These are phyloP conservation scores for Brenthis ino DNA, from an alignment of 2,888 invertebrate species.

Conservation along the genomic window DNA sequence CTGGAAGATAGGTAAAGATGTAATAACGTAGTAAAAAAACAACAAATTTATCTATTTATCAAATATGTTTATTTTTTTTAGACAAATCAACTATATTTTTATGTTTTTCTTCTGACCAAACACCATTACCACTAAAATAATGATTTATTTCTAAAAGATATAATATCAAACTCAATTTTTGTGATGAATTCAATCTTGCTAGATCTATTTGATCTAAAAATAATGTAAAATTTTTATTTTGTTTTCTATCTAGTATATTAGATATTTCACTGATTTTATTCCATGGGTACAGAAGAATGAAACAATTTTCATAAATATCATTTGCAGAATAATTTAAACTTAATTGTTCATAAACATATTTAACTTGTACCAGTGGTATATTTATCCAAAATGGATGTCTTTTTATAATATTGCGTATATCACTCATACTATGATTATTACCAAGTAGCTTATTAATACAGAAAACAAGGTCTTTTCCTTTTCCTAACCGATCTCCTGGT, in stretches of 20 bases:
- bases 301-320: conserved; percentile 72
- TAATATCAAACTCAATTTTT: conserved; percentile 66
- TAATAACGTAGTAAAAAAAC: no score
- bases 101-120: conserved; percentile 71
- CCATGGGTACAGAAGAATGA: conserved; percentile 74
- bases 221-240: conserved; percentile 34
- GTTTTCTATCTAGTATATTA: conserved; percentile 45
- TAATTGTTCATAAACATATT: conserved; percentile 63
- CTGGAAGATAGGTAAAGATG: no score
- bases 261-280: conserved; percentile 61
- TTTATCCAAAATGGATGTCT: conserved; percentile 76
- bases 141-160: conserved; percentile 74
- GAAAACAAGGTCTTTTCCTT: conserved; percentile 71
- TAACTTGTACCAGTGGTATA: conserved; percentile 68
- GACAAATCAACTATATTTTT: conserved; percentile 39
- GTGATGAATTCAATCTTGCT: conserved; percentile 55
- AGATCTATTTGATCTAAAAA: conserved; percentile 56
- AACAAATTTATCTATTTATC: no score
- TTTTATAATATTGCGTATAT: conserved; percentile 57
- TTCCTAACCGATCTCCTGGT: conserved; percentile 71
- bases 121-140: conserved; percentile 76
- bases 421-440: conserved; percentile 51
- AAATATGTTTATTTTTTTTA: no score
- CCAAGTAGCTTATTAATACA: conserved; percentile 63
- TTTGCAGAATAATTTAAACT: conserved; percentile 53